Conservation (phyloP, 1,140 invertebrate genomes). For the Tachypleus tridentatus region DNA sequence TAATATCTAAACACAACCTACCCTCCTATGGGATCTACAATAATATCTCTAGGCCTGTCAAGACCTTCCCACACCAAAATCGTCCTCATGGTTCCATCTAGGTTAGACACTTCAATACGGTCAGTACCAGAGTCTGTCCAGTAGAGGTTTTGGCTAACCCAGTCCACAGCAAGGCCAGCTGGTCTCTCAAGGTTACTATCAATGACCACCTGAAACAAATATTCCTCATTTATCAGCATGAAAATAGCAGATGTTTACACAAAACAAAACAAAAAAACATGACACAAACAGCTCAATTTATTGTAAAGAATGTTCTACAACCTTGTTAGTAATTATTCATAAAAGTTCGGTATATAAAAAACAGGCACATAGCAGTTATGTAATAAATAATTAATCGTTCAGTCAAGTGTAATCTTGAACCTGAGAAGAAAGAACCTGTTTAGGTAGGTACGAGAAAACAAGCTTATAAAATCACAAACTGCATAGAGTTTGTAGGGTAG, state of each 20-base stretch:
- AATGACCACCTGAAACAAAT: conserved; percentile 41
- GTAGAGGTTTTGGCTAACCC: conserved; percentile 73
- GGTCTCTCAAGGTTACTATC: conserved; percentile 46
- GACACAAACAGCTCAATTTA: too few species aligned
- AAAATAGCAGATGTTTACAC: not conserved
- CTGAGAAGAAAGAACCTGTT: too few species aligned
- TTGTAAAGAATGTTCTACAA: too few species aligned
- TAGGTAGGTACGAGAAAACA: too few species aligned
- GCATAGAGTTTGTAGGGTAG: too few species aligned
- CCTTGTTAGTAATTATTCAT: too few species aligned
- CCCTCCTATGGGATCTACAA: conserved; percentile 60
- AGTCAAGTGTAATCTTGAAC: too few species aligned
- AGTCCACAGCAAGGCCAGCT: conserved; percentile 58
- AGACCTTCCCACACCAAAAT: conserved; percentile 65
- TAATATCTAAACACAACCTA: conserved; percentile 3
- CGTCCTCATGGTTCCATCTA: conserved; percentile 59
- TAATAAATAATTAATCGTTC: too few species aligned
- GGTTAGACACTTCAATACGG: conserved; percentile 65
- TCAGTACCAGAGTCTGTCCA: conserved; percentile 75
- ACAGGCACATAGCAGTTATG: too few species aligned
- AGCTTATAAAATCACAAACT: too few species aligned
- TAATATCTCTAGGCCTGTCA: conserved; percentile 70
- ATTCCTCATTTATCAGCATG: not conserved
- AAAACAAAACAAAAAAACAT: not conserved
- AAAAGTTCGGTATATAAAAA: too few species aligned